Evolutionary conservation across 2,888 invertebrate species (phyloP).

Genomic region (Nymphalis urticae): DNA sequence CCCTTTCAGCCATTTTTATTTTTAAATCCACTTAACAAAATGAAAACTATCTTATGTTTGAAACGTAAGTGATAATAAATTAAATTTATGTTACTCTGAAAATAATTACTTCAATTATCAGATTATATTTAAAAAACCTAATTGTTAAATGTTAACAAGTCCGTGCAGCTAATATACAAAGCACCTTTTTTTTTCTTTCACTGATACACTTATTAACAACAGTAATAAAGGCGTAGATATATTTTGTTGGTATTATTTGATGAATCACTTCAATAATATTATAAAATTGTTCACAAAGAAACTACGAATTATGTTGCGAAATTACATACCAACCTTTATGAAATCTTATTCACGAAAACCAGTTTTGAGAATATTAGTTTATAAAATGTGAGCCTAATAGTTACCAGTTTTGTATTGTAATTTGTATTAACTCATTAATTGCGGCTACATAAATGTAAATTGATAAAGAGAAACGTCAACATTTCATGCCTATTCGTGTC

Average conservation of each 20-base stretch:
- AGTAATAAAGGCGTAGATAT: slow-evolving; percentile 25
- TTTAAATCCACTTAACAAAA: background rate
- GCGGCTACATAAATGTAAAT: slow-evolving; percentile 23
- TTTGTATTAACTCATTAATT: slow-evolving; percentile 13
- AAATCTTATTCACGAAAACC: slow-evolving; percentile 41
- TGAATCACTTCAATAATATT: slow-evolving; percentile 41
- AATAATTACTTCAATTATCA: no score
- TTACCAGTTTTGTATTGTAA: slow-evolving; percentile 17
- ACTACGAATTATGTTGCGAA: slow-evolving; percentile 13
- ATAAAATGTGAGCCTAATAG: slow-evolving; percentile 11
- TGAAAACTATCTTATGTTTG: background rate
- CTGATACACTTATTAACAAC: slow-evolving; percentile 5
- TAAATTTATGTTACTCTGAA: no score
- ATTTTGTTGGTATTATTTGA: slow-evolving; percentile 30
- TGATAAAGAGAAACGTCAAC: slow-evolving; percentile 22
- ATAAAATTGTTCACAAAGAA: slow-evolving; percentile 21
- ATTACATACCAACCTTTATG: slow-evolving; percentile 20
- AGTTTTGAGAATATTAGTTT: slow-evolving; percentile 43
- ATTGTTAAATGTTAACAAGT: background rate
- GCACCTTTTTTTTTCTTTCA: background rate
- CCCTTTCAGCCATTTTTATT: slow-evolving; percentile 63
- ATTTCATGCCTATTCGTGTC: slow-evolving; percentile 6
- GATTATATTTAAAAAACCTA: no score
- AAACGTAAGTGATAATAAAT: background rate
- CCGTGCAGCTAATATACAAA: background rate